These are phyloP conservation scores for Ia io DNA, from an alignment of 2,113 vertebrate species.

Conservation along the genomic window DNA sequence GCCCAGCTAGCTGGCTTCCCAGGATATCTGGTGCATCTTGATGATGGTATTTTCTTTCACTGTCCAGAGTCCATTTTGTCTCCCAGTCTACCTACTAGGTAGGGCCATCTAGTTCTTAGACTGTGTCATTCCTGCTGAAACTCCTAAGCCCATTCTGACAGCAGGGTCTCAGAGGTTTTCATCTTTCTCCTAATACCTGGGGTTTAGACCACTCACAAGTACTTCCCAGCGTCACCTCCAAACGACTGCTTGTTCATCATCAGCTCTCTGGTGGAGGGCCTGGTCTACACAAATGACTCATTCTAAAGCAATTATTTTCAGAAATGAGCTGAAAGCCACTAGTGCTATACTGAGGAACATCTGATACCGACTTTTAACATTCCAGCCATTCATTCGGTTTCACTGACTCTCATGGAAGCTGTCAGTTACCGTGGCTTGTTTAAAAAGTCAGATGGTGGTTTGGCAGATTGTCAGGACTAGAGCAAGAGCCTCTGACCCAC, in stretches of 20 bases:
- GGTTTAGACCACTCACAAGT: neutral
- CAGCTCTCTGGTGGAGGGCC: neutral
- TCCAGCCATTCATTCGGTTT: neutral
- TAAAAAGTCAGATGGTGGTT: neutral
- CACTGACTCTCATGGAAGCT: neutral
- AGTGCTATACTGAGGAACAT: neutral
- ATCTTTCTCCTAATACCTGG: neutral
- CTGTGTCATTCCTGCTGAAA: neutral
- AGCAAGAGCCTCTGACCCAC: neutral
- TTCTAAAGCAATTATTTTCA: neutral
- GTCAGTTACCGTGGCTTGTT: neutral
- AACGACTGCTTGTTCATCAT: neutral
- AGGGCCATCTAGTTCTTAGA: neutral
- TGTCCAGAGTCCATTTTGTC: neutral
- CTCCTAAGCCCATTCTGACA: neutral
- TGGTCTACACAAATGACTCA: neutral
- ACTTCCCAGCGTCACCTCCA: neutral
- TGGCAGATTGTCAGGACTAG: neutral
- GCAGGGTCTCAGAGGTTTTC: neutral
- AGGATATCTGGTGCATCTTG: neutral
- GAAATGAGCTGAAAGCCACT: conserved; percentile 13
- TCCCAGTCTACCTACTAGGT: neutral
- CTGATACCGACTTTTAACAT: neutral
- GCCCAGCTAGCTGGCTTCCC: neutral
- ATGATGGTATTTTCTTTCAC: neutral